Conservation (phyloP, 2,888 invertebrate species). For the Rhaphigaster nebulosa region DNA sequence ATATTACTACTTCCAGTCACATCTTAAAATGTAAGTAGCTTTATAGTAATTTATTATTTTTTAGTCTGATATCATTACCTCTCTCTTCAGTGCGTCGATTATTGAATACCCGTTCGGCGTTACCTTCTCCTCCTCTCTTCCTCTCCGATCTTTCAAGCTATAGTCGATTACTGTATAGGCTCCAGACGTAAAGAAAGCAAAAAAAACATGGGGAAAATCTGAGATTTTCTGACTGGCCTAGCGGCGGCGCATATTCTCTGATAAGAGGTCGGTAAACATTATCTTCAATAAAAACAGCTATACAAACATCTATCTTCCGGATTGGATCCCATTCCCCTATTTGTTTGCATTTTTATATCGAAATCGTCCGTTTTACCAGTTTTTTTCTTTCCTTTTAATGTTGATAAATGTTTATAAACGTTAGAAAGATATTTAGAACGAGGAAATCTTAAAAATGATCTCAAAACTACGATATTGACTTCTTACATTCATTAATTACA, state of each 20-base stretch:
- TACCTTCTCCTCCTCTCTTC: neutral
- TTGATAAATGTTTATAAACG: neutral
- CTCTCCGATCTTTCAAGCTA: neutral
- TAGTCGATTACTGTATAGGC: neutral
- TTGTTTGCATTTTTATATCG: neutral
- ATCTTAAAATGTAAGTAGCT: neutral
- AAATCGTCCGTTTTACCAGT: neutral
- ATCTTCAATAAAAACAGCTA: slow-evolving; percentile 45
- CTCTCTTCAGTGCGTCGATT: neutral
- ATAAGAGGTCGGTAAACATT: slow-evolving; percentile 44
- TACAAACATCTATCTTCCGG: slow-evolving; percentile 35
- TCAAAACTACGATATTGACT: no score
- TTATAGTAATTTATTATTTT: neutral
- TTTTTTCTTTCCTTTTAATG: neutral
- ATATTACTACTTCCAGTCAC: neutral
- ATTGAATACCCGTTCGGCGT: neutral
- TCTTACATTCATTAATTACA: no score
- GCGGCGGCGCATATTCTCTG: neutral
- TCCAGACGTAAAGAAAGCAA: neutral
- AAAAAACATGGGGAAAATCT: slow-evolving; percentile 37
- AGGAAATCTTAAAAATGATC: no score
- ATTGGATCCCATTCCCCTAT: slow-evolving; percentile 38
- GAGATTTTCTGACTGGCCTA: slow-evolving; percentile 2
- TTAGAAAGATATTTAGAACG: neutral
- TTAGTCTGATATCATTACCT: neutral